Conservation (phyloP, 92 coral and sea anemone species). For the Hydrozoanthus gracilis region DNA sequence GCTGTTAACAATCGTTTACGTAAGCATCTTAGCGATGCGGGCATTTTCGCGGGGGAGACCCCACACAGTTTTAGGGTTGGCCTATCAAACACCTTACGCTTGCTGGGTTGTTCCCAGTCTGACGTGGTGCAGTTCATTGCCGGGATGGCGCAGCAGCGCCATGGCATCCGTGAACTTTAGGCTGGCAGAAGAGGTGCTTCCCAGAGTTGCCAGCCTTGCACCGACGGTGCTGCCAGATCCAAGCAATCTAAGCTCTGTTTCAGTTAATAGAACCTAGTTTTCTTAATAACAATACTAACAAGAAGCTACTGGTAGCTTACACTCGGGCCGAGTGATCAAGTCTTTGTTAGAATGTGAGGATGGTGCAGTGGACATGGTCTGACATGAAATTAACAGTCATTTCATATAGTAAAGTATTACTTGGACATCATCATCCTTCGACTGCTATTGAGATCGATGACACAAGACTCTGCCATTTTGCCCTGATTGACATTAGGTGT, state of each 20-base stretch:
- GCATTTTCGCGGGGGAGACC: constrained; percentile 39
- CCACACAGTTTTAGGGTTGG: constrained; percentile 58
- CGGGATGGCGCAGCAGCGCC: constrained; percentile 8
- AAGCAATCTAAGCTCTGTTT: neutral
- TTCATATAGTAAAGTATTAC: too few species aligned
- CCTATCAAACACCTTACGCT: constrained; percentile 25
- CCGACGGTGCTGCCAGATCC: neutral
- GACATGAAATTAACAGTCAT: too few species aligned
- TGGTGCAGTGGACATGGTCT: too few species aligned
- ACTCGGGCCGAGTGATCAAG: too few species aligned
- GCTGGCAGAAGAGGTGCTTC: neutral
- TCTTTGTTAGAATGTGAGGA: too few species aligned
- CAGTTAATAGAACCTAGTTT: neutral
- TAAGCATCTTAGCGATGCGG: too few species aligned
- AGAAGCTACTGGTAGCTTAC: too few species aligned
- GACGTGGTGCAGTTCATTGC: constrained; percentile 14
- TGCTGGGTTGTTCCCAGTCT: constrained; percentile 30
- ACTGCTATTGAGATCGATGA: too few species aligned
- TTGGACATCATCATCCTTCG: too few species aligned
- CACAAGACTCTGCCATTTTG: too few species aligned
- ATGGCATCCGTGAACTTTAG: neutral
- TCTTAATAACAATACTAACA: too few species aligned
- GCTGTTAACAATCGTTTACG: constrained; percentile 55
- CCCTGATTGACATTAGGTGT: too few species aligned
- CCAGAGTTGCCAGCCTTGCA: neutral